phyloP scores from a whole-genome alignment of 2,888 invertebrate species.

The Aradus depressus region DNA sequence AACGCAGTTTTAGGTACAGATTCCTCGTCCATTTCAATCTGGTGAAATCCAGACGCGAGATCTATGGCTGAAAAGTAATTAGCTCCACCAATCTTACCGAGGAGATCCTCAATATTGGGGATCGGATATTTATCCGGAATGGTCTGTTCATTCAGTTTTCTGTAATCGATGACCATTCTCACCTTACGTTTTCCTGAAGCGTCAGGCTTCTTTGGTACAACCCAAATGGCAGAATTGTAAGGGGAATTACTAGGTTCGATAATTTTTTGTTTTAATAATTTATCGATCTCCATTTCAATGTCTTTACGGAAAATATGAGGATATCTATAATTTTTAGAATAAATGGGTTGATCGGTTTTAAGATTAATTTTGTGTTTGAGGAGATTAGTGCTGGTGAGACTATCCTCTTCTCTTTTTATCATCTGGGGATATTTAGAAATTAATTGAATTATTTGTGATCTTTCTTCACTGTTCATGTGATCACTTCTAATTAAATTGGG shows the following conservation, averaged over 20 bases:
- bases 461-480: slow-evolving; percentile 18
- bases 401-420: slow-evolving; percentile 14
- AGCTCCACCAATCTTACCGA: slow-evolving; percentile 14
- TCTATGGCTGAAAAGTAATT: slow-evolving; percentile 14
- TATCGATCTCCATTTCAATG: slow-evolving; percentile 12
- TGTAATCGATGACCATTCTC: slow-evolving; percentile 15
- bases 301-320: slow-evolving; percentile 17
- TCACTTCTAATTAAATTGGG: slow-evolving; percentile 5
- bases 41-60: slow-evolving; percentile 16
- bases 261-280: slow-evolving; percentile 19
- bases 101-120: slow-evolving; percentile 19
- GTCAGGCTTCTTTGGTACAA: slow-evolving; percentile 16
- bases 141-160: slow-evolving; percentile 17
- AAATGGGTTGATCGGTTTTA: slow-evolving; percentile 17
- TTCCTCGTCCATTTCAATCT: slow-evolving; percentile 6
- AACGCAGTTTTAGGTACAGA: slow-evolving; percentile 15
- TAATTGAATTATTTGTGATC: neutral
- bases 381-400: slow-evolving; percentile 10
- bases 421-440: slow-evolving; percentile 12
- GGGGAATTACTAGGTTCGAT: slow-evolving; percentile 15
- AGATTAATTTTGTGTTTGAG: slow-evolving; percentile 19
- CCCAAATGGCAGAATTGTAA: slow-evolving; percentile 5
- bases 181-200: slow-evolving; percentile 13
- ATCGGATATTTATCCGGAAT: slow-evolving; percentile 18
- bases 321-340: slow-evolving; percentile 21